Evolutionary conservation across 2,888 invertebrate genomes (phyloP).

Genomic region (Phanerotoma sp.): DNA sequence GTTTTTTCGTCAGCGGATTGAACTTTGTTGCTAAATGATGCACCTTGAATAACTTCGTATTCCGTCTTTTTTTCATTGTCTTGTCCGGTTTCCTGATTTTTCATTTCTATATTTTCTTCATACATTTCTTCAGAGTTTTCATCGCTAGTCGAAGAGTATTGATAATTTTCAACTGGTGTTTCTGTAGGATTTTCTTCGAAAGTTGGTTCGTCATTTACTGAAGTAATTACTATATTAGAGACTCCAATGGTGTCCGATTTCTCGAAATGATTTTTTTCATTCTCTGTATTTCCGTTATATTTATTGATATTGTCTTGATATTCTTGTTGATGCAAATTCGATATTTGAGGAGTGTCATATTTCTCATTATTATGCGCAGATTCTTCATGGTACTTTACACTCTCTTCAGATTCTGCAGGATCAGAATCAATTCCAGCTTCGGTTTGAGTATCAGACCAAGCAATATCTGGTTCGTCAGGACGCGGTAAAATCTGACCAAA

Average conservation of each 20-base stretch:
- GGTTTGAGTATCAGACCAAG: constrained; percentile 33
- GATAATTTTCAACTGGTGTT: neutral
- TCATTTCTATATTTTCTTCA: constrained; percentile 3
- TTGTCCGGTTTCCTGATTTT: neutral
- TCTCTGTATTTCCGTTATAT: constrained; percentile 14
- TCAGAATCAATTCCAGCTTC: constrained; percentile 30
- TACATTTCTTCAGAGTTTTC: neutral
- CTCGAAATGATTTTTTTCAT: neutral
- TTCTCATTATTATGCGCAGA: constrained; percentile 16
- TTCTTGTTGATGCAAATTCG: neutral
- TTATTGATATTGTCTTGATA: constrained; percentile 32
- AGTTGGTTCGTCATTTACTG: neutral
- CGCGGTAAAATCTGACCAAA: constrained; percentile 36
- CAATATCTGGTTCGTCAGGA: constrained; percentile 27
- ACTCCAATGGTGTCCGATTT: neutral
- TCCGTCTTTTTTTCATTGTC: constrained; percentile 11
- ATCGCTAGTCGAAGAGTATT: neutral
- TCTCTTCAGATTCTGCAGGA: constrained; percentile 33
- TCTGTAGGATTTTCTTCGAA: neutral
- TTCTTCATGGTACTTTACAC: constrained; percentile 28
- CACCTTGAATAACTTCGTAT: constrained; percentile 41
- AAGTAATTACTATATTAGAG: neutral
- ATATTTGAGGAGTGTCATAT: neutral
- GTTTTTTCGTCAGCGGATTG: constrained; percentile 14
- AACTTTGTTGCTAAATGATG: constrained; percentile 33